phyloP scores from a whole-genome alignment of 2,888 invertebrate species.

The Plebejus anna region DNA sequence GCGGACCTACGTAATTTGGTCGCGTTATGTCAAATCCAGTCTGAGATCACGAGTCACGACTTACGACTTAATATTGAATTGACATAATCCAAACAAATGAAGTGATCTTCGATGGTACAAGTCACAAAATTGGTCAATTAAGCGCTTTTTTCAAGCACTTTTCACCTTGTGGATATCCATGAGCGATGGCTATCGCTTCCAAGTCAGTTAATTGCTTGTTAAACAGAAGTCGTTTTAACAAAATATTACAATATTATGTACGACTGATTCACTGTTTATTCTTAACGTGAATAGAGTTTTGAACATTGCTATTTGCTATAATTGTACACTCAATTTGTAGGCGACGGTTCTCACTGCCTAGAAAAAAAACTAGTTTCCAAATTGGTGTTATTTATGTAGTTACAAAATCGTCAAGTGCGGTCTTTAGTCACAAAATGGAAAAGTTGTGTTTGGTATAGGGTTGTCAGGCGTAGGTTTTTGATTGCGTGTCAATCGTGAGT shows the following conservation, averaged over 20 bases:
- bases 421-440: slow-evolving; percentile 13
- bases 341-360: background rate
- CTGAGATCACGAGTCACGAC: no score
- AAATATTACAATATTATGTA: no score
- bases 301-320: background rate
- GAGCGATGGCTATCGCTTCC: no score
- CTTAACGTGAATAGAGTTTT: background rate
- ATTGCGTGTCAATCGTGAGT: background rate
- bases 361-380: slow-evolving; percentile 11
- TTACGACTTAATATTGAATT: no score
- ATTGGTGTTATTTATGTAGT: slow-evolving; percentile 5
- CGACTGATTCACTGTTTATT: no score
- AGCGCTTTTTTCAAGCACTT: no score
- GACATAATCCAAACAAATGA: no score
- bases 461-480: background rate
- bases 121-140: no score
- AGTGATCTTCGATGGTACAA: no score
- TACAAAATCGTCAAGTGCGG: slow-evolving; percentile 5
- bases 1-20: background rate
- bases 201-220: no score
- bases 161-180: no score
- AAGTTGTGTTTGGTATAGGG: slow-evolving; percentile 7
- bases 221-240: no score
- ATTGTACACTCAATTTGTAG: background rate
- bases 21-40: background rate